Conservation (phyloP, 2,113 vertebrate species). For the Pterocles burchelli region DNA sequence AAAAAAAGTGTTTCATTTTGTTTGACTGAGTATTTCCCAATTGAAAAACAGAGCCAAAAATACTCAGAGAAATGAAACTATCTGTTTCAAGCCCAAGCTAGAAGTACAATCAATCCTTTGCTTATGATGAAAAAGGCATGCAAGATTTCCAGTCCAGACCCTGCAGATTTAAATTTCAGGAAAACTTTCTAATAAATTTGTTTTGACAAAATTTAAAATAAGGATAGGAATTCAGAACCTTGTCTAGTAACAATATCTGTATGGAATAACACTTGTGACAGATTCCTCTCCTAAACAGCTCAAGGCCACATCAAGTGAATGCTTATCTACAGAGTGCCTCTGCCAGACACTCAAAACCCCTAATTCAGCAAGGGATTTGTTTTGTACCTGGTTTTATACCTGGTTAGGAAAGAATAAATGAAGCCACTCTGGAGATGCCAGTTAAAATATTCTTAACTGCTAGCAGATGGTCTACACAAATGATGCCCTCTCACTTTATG, state of each 20-base stretch:
- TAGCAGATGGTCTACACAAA: not conserved
- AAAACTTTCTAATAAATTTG: not conserved
- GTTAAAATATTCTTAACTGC: not conserved
- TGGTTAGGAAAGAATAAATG: not conserved
- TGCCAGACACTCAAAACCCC: not conserved
- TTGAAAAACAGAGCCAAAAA: not conserved
- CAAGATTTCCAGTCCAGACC: not conserved
- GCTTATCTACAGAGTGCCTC: not conserved
- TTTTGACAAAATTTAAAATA: not conserved
- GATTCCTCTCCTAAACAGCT: not conserved
- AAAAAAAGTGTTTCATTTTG: not conserved
- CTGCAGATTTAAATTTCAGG: not conserved
- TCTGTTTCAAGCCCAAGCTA: not conserved
- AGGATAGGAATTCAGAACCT: not conserved
- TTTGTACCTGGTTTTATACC: not conserved
- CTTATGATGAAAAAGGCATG: not conserved
- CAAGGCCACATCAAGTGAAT: not conserved
- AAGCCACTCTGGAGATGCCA: not conserved
- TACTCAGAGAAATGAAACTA: not conserved
- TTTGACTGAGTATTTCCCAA: not conserved
- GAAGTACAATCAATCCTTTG: not conserved
- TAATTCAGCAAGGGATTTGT: not conserved
- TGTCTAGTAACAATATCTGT: not conserved
- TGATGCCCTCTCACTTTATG: not conserved
- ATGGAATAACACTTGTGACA: not conserved